Evolutionary conservation across 1,140 invertebrate species (phyloP), one percentile per base, ranked within the genome.

Genomic region (Caerostris extrusa): DNA sequence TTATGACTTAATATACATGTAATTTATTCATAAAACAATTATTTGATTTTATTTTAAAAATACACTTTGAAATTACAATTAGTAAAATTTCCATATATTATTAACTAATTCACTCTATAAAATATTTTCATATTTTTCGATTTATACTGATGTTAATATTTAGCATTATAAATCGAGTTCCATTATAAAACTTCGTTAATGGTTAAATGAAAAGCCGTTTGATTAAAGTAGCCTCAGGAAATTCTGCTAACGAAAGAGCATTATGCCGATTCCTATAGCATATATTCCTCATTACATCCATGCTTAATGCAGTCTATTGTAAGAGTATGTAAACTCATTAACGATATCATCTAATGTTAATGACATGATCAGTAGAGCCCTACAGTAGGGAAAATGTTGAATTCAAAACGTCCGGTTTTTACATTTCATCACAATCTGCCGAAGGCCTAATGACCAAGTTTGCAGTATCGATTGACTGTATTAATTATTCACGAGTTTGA

Each of bases 401-500:
- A 88, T 88, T 91, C 71, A 17, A 71, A 82, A 81, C 57, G 50
- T 82, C 69, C 69, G 90, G 67, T 85, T 92, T 92, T 92, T 92
- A 67, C 56, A 57, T 82, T 85, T 92, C 60, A 85, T 81, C 58
- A 67, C n/a, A 57, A 56, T 69, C 53, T 92, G 90, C 14, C 3
- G 5, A 8, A 7, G 34, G 55, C 88, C 67, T 91, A 91, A 91
- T 91, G 90, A 91, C 56, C 69, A 64, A 91, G 60, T 85, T 85
- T 56, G 81, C 67, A 67, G 55, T 58, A 92, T 92, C 90, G 90
- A 92, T 92, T 57, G 34, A 60, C 4, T 34, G 60, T 85, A 92
- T 92, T 92, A 92, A 92, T 92, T 92, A 92, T 92, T 92, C 90
- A 92, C 90, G 61, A 85, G 61, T 83, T 85, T 92, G 82, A 67